Evolutionary conservation across 1,140 invertebrate genomes (phyloP).

Genomic region (Aphidius gifuensis): DNA sequence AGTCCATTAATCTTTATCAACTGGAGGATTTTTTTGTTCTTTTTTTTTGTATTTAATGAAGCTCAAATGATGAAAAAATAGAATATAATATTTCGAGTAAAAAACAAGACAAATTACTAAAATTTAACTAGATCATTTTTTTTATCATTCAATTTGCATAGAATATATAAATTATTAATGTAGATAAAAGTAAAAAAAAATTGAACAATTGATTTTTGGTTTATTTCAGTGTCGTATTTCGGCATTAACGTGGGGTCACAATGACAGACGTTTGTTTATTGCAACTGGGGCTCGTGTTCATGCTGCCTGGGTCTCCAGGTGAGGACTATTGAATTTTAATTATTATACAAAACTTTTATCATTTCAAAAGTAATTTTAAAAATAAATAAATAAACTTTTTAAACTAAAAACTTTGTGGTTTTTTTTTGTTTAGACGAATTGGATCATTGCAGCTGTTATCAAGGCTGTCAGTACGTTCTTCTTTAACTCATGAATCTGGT

Average conservation of each 20-base stretch:
- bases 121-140: no score
- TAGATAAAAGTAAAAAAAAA: background rate
- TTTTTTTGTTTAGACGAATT: slow-evolving; percentile 63
- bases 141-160: no score
- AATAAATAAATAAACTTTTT: background rate
- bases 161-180: background rate
- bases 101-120: no score
- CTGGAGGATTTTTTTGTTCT: no score
- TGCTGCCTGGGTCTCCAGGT: slow-evolving; percentile 86
- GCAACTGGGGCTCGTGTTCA: slow-evolving; percentile 86
- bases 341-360: background rate
- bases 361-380: no score
- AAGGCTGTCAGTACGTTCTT: slow-evolving; percentile 66
- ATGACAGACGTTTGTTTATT: slow-evolving; percentile 90
- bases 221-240: slow-evolving; percentile 74
- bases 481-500: slow-evolving; percentile 59
- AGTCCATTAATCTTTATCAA: no score
- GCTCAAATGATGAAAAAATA: no score
- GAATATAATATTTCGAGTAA: no score
- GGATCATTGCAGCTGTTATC: slow-evolving; percentile 87
- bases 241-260: slow-evolving; percentile 96
- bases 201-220: background rate
- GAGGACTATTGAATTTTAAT: slow-evolving; percentile 32
- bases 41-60: no score
- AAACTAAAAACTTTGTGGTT: background rate